Base-by-base conservation (phyloP, 1,140 invertebrate species). In the Scaptomyza hsui region DNA sequence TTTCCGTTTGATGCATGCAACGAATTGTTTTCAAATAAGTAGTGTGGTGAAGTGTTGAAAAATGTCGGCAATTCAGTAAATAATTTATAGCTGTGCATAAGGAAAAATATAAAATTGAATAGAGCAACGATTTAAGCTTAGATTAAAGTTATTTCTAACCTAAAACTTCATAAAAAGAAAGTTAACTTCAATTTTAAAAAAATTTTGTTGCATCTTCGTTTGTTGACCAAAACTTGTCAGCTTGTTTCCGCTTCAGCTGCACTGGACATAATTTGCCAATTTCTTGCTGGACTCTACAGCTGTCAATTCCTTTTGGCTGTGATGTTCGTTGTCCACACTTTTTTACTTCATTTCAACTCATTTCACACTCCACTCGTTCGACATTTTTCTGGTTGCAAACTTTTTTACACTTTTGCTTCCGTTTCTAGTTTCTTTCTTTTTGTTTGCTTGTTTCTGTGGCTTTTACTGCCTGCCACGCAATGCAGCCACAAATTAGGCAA, bases 401-500 rank as follows among this genome's bases (percentile, higher is more conserved):
- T 69, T 69, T 69, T 62, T 69, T 32, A 32, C 65, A 62, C 51
- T 70, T 7, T 29, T 9, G 12, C 1, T 63, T 52, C 51, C 37
- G 32, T 7, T n/a, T n/a, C 29, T 49, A 32, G 3, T 44, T 15
- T 24, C 4, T 35, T 35, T 6, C 10, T 13, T 57, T 42, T 59
- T 47, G n/a, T 37, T 59, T 45, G 41, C 3, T 26, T 47, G 12
- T n/a, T 45, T 18, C 37, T 67, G 37, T 26, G 4, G 4, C 26
- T 35, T 26, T 32, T 51, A 29, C 61, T 35, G 26, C 6, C 26
- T 29, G 64, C 51, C 61, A 64, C 61, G 49, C 60, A 35, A 53
- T 53, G 26, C 39, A 55, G 42, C 78, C 72, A 64, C 81, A 81
- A 85, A 86, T 86, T 81, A 86, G 69, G 72, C 48, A 70, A 79